Conservation (phyloP, 2,797 vertebrate species). For the Crypturellus tataupa region DNA sequence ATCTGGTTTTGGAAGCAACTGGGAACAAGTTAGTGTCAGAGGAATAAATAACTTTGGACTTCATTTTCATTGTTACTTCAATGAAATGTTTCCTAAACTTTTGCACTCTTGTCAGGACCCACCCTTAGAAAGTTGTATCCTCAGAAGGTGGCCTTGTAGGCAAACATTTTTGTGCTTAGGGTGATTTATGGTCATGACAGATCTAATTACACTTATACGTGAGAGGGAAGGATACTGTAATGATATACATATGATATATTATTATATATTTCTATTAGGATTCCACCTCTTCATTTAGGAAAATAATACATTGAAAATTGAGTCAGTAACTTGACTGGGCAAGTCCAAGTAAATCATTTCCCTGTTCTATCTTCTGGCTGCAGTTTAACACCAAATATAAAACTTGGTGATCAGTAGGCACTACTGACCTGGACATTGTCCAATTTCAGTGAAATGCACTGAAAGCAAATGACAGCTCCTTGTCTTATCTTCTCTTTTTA, state of each 20-base stretch:
- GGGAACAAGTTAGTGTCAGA: neutral
- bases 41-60: conserved; percentile 24
- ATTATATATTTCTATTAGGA: neutral
- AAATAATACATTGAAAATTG: neutral
- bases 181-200: neutral
- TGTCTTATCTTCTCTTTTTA: neutral
- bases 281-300: neutral
- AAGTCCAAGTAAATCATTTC: neutral
- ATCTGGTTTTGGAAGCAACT: conserved; percentile 54
- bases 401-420: neutral
- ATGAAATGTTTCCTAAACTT: neutral
- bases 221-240: neutral
- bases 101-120: neutral
- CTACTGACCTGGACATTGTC: neutral
- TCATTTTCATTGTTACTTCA: neutral
- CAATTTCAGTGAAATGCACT: neutral
- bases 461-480: neutral
- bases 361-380: neutral
- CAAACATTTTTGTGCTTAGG: neutral
- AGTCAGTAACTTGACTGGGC: neutral
- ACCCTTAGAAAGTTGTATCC: neutral
- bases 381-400: neutral
- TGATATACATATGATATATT: neutral
- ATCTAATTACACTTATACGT: neutral
- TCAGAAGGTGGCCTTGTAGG: neutral